Conservation (phyloP, 2,797 vertebrate genomes). For the Microctenopoma stevenorrisi region DNA sequence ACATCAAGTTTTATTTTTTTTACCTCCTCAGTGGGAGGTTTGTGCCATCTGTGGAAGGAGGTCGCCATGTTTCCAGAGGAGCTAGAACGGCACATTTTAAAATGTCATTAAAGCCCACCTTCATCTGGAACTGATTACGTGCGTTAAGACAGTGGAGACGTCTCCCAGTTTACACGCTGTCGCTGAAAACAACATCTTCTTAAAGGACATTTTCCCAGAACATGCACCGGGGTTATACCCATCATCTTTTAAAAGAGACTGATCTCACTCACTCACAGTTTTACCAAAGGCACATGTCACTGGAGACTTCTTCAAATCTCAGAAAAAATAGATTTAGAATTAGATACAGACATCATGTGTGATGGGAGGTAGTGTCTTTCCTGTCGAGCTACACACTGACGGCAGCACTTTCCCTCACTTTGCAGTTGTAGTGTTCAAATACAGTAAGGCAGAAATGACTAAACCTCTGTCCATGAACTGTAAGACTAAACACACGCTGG, state of each 20-base stretch:
- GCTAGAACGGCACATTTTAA: conserved; percentile 52
- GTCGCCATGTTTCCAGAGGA: conserved; percentile 46
- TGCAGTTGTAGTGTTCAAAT: conserved; percentile 14
- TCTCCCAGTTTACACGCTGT: conserved; percentile 49
- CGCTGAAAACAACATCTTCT: conserved; percentile 47
- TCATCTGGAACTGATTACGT: conserved; percentile 77
- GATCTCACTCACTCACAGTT: conserved; percentile 7
- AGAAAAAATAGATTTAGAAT: conserved; percentile 45
- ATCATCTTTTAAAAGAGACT: conserved; percentile 33
- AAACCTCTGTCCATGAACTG: neutral
- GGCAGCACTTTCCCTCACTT: neutral
- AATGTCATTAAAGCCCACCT: conserved; percentile 61
- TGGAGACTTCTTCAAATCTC: conserved; percentile 21
- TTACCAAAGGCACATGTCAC: conserved; percentile 42
- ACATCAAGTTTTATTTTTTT: conserved; percentile 25
- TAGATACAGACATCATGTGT: conserved; percentile 26
- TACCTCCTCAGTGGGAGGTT: conserved; percentile 65
- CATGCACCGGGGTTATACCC: conserved; percentile 41
- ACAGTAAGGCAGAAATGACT: neutral
- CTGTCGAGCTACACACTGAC: conserved; percentile 10
- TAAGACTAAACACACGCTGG: conserved; percentile 4
- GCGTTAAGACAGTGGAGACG: conserved; percentile 42
- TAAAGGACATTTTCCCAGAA: conserved; percentile 52
- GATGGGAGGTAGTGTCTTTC: conserved; percentile 11
- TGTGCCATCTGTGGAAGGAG: conserved; percentile 55